Conservation (phyloP, 53 echinoderm and acorn worm genomes). For the Zoroaster sp. region DNA sequence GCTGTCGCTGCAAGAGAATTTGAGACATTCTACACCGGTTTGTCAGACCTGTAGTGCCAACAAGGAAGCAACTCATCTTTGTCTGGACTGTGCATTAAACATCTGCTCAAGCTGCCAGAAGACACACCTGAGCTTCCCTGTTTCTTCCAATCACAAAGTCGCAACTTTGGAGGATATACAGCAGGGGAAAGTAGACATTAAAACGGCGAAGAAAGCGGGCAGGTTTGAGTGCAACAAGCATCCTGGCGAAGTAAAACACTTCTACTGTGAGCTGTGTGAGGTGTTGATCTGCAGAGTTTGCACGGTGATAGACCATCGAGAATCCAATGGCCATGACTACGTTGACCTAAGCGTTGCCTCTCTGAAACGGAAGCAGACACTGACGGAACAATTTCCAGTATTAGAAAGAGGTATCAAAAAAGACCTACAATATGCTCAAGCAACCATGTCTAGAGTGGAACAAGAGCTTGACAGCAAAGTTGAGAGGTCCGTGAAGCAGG, state of each 20-base stretch:
- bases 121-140: background rate
- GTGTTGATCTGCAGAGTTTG: constrained; percentile 61
- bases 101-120: background rate
- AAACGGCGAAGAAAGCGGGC: background rate
- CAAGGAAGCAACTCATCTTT: background rate
- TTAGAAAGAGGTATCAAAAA: background rate
- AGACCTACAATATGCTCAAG: background rate
- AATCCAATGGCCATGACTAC: background rate
- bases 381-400: background rate
- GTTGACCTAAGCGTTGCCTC: background rate
- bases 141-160: background rate
- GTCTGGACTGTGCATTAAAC: constrained; percentile 8
- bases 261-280: constrained; percentile 59
- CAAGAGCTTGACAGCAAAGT: background rate
- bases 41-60: constrained; percentile 12
- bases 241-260: constrained; percentile 26
- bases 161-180: background rate
- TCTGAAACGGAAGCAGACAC: background rate
- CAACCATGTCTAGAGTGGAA: background rate
- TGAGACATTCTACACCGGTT: background rate
- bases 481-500: background rate
- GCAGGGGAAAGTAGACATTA: too few species aligned
- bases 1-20: constrained; percentile 1
- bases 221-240: constrained; percentile 41
- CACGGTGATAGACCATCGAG: constrained; percentile 48